Conservation (phyloP, 2,888 invertebrate species). For the Hoplodrina blanda region DNA sequence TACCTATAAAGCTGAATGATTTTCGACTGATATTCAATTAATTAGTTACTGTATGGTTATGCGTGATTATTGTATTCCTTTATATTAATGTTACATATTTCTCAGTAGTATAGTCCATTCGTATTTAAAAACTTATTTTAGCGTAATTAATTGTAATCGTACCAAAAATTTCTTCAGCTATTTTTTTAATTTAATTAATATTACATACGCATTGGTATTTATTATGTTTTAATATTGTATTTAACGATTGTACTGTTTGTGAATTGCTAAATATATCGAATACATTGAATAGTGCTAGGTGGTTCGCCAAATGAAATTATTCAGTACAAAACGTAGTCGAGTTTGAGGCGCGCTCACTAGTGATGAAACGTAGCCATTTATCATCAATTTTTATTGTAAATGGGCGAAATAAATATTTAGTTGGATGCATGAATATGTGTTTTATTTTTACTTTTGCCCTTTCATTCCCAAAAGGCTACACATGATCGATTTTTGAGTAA, state of each 20-base stretch:
- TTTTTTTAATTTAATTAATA: constrained; percentile 74
- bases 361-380: constrained; percentile 78
- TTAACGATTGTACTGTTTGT: constrained; percentile 61
- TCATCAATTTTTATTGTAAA: constrained; percentile 79
- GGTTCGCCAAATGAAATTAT: constrained; percentile 82
- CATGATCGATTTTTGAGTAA: neutral
- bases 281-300: constrained; percentile 53
- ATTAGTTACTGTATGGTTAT: constrained; percentile 65
- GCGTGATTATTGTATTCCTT: constrained; percentile 74
- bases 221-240: constrained; percentile 62
- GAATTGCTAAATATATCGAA: constrained; percentile 58
- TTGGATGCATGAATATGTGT: constrained; percentile 74
- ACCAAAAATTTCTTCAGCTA: constrained; percentile 84
- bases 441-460: constrained; percentile 56
- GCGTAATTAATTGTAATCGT: constrained; percentile 72
- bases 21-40: constrained; percentile 80
- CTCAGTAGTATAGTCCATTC: constrained; percentile 71
- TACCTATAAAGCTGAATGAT: constrained; percentile 75
- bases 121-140: constrained; percentile 63
- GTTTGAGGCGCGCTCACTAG: constrained; percentile 69
- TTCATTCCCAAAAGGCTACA: neutral
- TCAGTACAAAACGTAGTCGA: constrained; percentile 86
- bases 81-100: constrained; percentile 74
- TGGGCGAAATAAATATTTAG: constrained; percentile 86
- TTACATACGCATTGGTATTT: constrained; percentile 70